Evolutionary conservation across 2,113 vertebrate species (phyloP).

Genomic region (Emydocephalus ijimae): DNA sequence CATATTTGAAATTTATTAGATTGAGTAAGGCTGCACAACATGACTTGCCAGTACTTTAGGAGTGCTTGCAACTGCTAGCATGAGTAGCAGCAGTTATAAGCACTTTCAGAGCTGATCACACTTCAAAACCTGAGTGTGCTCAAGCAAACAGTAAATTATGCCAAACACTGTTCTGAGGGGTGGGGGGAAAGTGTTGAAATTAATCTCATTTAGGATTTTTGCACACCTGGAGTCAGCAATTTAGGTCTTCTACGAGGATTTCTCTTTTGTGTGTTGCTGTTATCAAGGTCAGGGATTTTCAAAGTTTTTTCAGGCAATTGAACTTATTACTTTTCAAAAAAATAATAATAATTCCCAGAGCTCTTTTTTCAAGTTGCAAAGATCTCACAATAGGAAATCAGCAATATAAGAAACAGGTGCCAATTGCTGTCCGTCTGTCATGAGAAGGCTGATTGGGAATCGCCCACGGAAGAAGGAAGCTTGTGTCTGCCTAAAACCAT

Average conservation of each 20-base stretch:
- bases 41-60: neutral
- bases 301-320: neutral
- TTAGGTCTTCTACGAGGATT: neutral
- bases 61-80: neutral
- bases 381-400: neutral
- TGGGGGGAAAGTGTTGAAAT: neutral
- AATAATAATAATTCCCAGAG: neutral
- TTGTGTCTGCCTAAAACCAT: neutral
- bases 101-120: neutral
- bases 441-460: neutral
- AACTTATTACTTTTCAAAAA: neutral
- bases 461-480: neutral
- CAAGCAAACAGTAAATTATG: neutral
- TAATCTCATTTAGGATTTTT: constrained; percentile 11
- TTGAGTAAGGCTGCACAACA: neutral
- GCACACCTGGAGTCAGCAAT: constrained; percentile 6
- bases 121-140: neutral
- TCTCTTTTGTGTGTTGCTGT: neutral
- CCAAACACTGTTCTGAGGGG: neutral
- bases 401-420: neutral
- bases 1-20: neutral
- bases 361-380: neutral
- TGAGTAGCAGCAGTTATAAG: neutral
- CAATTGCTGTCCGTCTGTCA: neutral
- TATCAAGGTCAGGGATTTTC: neutral